Evolutionary conservation across 2,888 invertebrate genomes (phyloP), one percentile per base, ranked within the genome.

Genomic region (Ophion costatus): DNA sequence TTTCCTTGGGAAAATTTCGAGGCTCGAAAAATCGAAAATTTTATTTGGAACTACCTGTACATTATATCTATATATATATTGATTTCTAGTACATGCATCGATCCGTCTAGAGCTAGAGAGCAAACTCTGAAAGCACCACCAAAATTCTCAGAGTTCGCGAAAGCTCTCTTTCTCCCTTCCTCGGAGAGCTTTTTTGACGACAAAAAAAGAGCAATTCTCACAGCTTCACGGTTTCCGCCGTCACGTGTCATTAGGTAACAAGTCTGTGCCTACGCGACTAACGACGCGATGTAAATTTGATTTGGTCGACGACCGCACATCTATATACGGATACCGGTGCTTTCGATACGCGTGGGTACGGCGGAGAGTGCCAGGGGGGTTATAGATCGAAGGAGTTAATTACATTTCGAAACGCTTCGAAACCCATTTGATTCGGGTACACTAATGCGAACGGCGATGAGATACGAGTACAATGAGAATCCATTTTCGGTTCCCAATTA

Each of bases 201-300:
- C 74, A 29, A n/a, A 20, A 59, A 77, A 56, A 56, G 11, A 24
- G 24, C 24, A 24, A 24, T 24, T 24, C 24, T 24, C 24, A 24
- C 24, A 59, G n/a, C 22, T 42, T 38, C 51, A 29, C 75, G 59
- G 63, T 57, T 79, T 80, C 66, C 78, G 11, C 45, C 76, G 80
- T 83, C 78, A 71, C 67, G 66, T 70, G 80, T 70, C 80, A 75
- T 83, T 82, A 76, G 77, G 77, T 82, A 83, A 82, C 85, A 63
- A 74, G 51, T 61, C 66, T 56, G 45, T 38, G 33, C 57, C 51
- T 29, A 51, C 66, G 33, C 42, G 45, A 81, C 57, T 66, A 56
- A 33, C 70, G 73, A 77, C 56, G 59, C 45, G 66, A 84, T 82
- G 83, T 82, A 76, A 85, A 87, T 87, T 83, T 61, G 59, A 87